Conservation (phyloP, 2,113 vertebrate genomes). For the Prionailurus viverrinus region DNA sequence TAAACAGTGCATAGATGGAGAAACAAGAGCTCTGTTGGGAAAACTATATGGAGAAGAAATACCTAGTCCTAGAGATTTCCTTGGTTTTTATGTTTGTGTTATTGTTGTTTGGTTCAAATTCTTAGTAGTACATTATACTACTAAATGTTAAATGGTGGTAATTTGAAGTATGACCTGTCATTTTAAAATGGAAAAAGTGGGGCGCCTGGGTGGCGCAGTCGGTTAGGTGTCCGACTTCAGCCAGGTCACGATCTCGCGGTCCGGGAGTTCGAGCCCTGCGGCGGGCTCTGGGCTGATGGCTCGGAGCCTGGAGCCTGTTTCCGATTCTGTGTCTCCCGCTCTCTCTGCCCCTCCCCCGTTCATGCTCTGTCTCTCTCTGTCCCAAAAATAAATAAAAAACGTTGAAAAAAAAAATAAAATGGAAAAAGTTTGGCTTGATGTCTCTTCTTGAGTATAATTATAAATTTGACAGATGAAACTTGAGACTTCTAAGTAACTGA, state of each 20-base stretch:
- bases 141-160: not conserved
- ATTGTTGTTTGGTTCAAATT: not conserved
- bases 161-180: not conserved
- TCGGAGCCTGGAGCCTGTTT: too few species aligned
- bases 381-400: too few species aligned
- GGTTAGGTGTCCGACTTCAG: too few species aligned
- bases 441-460: slow-evolving; percentile 17
- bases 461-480: slow-evolving; percentile 13
- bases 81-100: not conserved
- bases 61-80: not conserved
- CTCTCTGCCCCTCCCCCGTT: too few species aligned
- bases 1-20: not conserved
- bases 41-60: not conserved
- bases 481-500: not conserved
- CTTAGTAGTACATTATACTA: not conserved
- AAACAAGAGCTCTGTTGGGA: slow-evolving; percentile 6
- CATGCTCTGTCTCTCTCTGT: too few species aligned
- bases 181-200: not conserved
- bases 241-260: too few species aligned
- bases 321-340: too few species aligned
- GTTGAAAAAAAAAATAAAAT: too few species aligned
- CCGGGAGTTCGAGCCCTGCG: too few species aligned
- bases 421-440: not conserved
- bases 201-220: too few species aligned
- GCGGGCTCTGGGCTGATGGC: too few species aligned